Evolutionary conservation across 2,888 invertebrate species (phyloP).

Genomic region (Luperina nickerlii): DNA sequence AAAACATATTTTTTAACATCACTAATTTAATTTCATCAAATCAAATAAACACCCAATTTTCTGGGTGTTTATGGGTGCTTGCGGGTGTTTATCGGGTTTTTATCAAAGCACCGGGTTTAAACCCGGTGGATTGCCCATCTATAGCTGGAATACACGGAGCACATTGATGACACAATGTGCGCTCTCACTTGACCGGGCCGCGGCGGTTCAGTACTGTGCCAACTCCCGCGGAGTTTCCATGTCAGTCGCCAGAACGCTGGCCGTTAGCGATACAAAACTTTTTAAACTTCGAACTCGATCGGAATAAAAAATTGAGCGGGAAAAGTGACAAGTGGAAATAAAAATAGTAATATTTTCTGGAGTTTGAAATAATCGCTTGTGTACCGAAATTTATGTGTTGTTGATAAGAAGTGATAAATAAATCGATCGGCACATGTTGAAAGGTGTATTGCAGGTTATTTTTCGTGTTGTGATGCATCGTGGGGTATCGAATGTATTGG

Average conservation of each 20-base stretch:
- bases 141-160: constrained; percentile 75
- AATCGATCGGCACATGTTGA: constrained; percentile 77
- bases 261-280: constrained; percentile 77
- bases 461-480: constrained; percentile 83
- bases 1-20: too few species aligned
- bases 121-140: too few species aligned
- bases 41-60: too few species aligned
- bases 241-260: constrained; percentile 72
- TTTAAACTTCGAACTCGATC: constrained; percentile 64
- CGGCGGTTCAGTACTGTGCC: constrained; percentile 79
- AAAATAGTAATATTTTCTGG: constrained; percentile 44
- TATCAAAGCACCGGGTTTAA: too few species aligned
- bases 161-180: constrained; percentile 80
- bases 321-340: constrained; percentile 64
- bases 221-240: constrained; percentile 78
- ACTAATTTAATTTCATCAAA: too few species aligned
- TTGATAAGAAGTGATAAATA: constrained; percentile 80
- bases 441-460: constrained; percentile 69
- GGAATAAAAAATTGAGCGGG: constrained; percentile 55
- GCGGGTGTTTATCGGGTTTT: too few species aligned
- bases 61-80: too few species aligned
- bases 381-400: constrained; percentile 63
- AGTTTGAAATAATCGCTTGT: constrained; percentile 46
- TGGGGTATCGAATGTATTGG: constrained; percentile 78
- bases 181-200: constrained; percentile 83